Percentiles rank a stretch among this genome's conserved stretches.
phyloP scores from a whole-genome alignment of 2,113 vertebrate species.

The Stigmatopora argus region DNA sequence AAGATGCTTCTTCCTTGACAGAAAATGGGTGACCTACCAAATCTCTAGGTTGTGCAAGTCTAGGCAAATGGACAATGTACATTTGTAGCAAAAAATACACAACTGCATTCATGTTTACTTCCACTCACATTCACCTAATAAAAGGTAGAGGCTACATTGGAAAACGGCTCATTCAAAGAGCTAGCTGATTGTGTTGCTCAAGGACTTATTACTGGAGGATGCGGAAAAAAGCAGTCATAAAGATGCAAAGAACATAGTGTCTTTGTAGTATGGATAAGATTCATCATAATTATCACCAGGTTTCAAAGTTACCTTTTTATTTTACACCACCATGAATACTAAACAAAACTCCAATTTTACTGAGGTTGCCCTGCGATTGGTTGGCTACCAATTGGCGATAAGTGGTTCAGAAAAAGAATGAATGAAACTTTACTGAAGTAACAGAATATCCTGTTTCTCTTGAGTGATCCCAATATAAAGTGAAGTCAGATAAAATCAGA shows the following conservation, averaged over 20 bases:
- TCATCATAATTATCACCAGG: background rate
- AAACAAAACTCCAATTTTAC: background rate
- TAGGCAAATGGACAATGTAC: background rate
- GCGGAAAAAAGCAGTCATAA: background rate
- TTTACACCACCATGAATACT: background rate
- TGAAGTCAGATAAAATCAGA: background rate
- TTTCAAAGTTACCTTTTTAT: background rate
- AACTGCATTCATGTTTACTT: background rate
- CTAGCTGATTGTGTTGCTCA: background rate
- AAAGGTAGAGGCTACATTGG: background rate
- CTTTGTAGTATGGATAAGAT: background rate
- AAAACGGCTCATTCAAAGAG: background rate
- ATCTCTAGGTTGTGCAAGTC: background rate
- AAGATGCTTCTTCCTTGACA: background rate
- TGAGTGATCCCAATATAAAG: background rate
- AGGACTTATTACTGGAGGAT: background rate
- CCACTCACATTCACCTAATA: background rate
- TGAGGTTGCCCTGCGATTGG: background rate
- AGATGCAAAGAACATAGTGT: background rate
- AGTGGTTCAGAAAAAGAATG: no score
- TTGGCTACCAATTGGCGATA: no score
- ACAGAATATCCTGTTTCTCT: background rate
- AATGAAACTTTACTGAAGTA: background rate
- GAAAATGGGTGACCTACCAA: slow-evolving; percentile 3
- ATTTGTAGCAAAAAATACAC: background rate